These are phyloP conservation scores for Schlechtendalia chinensis DNA, from an alignment of 1,140 invertebrate species.

Conservation along the genomic window DNA sequence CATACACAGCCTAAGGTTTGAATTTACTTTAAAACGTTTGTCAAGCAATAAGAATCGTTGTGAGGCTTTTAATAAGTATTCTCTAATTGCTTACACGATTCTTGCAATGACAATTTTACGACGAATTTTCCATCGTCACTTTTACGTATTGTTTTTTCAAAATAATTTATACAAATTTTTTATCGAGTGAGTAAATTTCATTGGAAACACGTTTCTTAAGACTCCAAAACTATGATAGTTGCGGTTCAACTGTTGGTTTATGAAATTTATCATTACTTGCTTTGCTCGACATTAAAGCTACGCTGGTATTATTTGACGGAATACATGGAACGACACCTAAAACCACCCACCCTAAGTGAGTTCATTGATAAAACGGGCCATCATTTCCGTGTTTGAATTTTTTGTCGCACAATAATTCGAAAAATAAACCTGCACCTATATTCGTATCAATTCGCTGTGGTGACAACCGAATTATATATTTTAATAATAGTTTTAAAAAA, in stretches of 20 bases:
- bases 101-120: conserved; percentile 11
- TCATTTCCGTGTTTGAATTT: neutral
- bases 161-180: neutral
- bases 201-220: neutral
- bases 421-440: neutral
- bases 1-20: neutral
- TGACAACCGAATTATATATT: too few species aligned
- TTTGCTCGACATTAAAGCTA: neutral
- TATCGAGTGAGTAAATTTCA: neutral
- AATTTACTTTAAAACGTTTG: neutral
- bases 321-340: neutral
- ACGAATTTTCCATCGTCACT: conserved; percentile 12
- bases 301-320: neutral
- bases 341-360: conserved; percentile 25
- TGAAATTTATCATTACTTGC: neutral
- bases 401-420: neutral
- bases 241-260: too few species aligned
- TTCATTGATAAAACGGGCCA: neutral
- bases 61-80: neutral
- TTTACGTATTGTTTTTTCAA: neutral
- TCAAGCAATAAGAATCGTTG: neutral
- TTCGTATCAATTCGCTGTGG: conserved; percentile 16
- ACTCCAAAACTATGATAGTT: neutral
- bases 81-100: neutral
- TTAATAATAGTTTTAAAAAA: too few species aligned